A percentile compares a stretch with the other conserved stretches of the same genome.
Conservation (phyloP, 2,888 invertebrate genomes). For the Drosophila conformis region DNA sequence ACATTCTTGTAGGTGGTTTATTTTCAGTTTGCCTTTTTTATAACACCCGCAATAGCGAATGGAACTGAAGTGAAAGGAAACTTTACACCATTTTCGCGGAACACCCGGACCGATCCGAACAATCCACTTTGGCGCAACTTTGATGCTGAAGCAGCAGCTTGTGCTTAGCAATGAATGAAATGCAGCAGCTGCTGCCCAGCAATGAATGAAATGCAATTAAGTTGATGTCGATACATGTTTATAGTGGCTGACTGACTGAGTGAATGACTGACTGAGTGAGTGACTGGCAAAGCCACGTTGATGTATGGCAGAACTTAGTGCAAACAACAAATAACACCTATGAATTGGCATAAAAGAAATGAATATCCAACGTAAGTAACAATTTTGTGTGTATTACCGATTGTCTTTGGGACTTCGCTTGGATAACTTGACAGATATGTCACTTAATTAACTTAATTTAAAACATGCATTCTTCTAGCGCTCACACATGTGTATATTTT, state of each 20-base stretch:
- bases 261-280: slow-evolving; percentile 19
- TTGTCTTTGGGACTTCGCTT: slow-evolving; percentile 9
- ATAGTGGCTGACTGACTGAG: slow-evolving; percentile 42
- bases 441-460: slow-evolving; percentile 73
- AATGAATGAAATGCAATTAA: slow-evolving; percentile 80
- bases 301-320: slow-evolving; percentile 14
- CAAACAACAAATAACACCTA: slow-evolving; percentile 4
- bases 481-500: slow-evolving; percentile 44
- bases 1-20: slow-evolving; percentile 35
- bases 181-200: slow-evolving; percentile 70
- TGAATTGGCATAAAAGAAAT: slow-evolving; percentile 49
- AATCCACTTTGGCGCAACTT: background rate
- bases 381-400: slow-evolving; percentile 29
- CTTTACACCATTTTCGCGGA: slow-evolving; percentile 72
- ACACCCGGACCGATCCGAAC: background rate
- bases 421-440: slow-evolving; percentile 60
- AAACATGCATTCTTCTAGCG: slow-evolving; percentile 33
- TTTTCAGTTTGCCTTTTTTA: slow-evolving; percentile 24
- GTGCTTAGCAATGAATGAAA: slow-evolving; percentile 79
- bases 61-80: slow-evolving; percentile 73
- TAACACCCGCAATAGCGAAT: slow-evolving; percentile 44
- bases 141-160: slow-evolving; percentile 26
- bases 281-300: slow-evolving; percentile 40
- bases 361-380: slow-evolving; percentile 26
- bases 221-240: slow-evolving; percentile 73